phyloP scores from a whole-genome alignment of 2,888 invertebrate genomes.

The Pyrrhosoma nymphula region DNA sequence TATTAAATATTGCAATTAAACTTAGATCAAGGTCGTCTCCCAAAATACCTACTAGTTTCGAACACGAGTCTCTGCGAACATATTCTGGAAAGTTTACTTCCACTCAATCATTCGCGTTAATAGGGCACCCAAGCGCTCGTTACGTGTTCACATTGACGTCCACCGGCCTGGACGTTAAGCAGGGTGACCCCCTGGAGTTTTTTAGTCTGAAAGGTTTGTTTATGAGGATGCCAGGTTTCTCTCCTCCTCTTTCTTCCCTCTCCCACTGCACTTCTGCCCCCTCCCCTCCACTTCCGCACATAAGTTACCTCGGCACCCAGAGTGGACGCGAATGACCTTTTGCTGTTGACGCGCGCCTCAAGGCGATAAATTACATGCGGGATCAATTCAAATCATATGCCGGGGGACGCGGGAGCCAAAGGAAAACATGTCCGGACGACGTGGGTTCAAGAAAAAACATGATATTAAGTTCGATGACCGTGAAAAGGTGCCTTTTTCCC shows the following conservation, averaged over 20 bases:
- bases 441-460: neutral
- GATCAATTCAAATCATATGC: slow-evolving; percentile 15
- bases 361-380: neutral
- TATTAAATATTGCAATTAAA: no score
- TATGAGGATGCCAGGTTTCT: neutral
- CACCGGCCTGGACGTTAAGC: neutral
- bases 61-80: neutral
- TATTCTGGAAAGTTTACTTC: neutral
- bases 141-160: neutral
- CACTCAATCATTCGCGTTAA: neutral
- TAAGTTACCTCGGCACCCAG: neutral
- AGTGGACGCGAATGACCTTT: neutral
- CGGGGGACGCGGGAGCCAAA: neutral
- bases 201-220: neutral
- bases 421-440: neutral
- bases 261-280: slow-evolving; percentile 14
- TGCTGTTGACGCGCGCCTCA: neutral
- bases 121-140: neutral
- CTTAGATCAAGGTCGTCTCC: neutral
- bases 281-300: neutral
- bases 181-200: neutral
- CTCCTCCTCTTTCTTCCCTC: neutral
- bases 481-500: neutral
- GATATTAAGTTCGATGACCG: neutral
- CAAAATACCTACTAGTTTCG: neutral